These are phyloP conservation scores for Solenopsis fugax DNA, from an alignment of 1,140 invertebrate species.

Conservation along the genomic window DNA sequence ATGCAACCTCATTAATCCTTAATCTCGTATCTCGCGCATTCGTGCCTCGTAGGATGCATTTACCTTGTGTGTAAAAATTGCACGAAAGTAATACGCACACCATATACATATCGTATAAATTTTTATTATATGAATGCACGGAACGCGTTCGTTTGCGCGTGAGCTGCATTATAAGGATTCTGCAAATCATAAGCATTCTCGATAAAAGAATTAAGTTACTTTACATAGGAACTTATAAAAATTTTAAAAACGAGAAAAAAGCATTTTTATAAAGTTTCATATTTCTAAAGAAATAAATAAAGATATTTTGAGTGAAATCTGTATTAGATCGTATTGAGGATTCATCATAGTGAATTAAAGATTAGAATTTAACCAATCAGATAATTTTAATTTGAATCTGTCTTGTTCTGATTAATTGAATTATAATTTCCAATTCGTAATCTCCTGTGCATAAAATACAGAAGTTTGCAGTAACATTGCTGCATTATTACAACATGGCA, in stretches of 20 bases:
- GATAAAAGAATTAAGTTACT: background rate
- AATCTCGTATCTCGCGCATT: background rate
- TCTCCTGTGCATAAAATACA: too few species aligned
- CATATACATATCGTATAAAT: background rate
- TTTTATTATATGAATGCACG: constrained; percentile 12
- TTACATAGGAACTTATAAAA: background rate
- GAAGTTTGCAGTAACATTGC: too few species aligned
- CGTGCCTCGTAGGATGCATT: constrained; percentile 3
- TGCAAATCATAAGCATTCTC: background rate
- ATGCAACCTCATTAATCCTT: constrained; percentile 35
- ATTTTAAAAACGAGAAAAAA: background rate
- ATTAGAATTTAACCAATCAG: too few species aligned
- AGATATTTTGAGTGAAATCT: background rate
- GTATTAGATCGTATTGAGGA: too few species aligned
- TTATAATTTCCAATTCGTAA: too few species aligned
- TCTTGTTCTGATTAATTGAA: too few species aligned
- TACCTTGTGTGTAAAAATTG: background rate
- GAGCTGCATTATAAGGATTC: background rate
- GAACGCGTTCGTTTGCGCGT: background rate
- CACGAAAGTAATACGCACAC: background rate
- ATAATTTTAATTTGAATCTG: too few species aligned
- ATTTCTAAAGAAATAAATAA: background rate
- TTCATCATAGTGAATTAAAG: too few species aligned
- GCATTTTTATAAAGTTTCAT: background rate
- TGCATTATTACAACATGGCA: too few species aligned